phyloP scores from a whole-genome alignment of 1,140 invertebrate genomes.

The Bombus impatiens region DNA sequence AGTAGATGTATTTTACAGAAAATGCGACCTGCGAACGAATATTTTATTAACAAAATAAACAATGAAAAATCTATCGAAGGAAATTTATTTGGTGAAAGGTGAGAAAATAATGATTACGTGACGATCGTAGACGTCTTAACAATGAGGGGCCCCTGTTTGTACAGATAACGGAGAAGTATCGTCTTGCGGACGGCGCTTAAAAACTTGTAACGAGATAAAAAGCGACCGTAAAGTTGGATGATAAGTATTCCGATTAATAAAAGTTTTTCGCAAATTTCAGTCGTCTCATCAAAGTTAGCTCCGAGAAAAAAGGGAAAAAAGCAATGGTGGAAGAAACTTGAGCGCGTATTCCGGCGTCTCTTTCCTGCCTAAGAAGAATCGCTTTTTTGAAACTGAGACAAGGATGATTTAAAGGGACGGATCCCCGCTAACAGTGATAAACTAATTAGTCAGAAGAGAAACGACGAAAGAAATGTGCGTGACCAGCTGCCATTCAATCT shows the following conservation, averaged over 20 bases:
- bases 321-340: neutral
- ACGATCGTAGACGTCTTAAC: neutral
- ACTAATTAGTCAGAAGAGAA: slow-evolving; percentile 21
- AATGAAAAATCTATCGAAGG: neutral
- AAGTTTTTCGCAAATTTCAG: slow-evolving; percentile 34
- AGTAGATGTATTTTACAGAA: too few relatives aligned
- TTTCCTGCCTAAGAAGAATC: slow-evolving; percentile 8
- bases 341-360: neutral
- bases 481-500: slow-evolving; percentile 7
- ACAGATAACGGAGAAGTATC: slow-evolving; percentile 19
- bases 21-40: too few relatives aligned
- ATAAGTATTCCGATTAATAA: slow-evolving; percentile 43
- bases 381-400: slow-evolving; percentile 28
- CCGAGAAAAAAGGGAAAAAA: neutral
- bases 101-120: neutral
- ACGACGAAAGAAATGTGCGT: neutral
- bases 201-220: slow-evolving; percentile 44
- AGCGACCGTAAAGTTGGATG: slow-evolving; percentile 7
- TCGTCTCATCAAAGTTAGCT: slow-evolving; percentile 36
- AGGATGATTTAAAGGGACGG: slow-evolving; percentile 11
- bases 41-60: neutral
- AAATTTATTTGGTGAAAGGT: neutral
- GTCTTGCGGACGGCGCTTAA: neutral
- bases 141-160: neutral
- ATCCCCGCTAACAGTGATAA: neutral